Evolutionary conservation across 2,113 vertebrate genomes (phyloP), one percentile per base, ranked within the genome.

Genomic region (Chamaea fasciata): DNA sequence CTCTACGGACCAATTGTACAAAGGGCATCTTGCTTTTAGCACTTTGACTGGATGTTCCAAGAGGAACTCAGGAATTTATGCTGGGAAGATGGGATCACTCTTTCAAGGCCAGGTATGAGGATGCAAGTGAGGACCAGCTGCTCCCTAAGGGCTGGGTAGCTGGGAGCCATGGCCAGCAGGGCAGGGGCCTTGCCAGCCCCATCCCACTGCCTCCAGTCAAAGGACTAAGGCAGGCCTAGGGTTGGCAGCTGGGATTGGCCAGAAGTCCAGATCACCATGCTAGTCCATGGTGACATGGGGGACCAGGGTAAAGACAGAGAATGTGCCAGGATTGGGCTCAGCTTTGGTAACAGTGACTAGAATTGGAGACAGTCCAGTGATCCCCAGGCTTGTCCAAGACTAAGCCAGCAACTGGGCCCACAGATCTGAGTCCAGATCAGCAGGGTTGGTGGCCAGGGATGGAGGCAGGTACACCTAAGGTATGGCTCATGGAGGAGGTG

Each of bases 11-110:
- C 41, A 33, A 0, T 9, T 64, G 30, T 37, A 20, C 52, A 53
- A 26, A 78, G 31, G 28, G 4, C 11, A 15, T 18, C 16, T 73
- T 0, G 0, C 15, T 90, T 64, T 47, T 56, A 77, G 26, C 9
- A 17, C 13, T 3, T 8, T 18, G 24, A 52, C 15, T 35, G 15
- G 23, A 65, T 27, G 24, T 27, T 39, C 14, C 1, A 2, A 60
- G 46, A n/a, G 35, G 13, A 83, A n/a, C 19, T 67, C 37, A 4
- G 44, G 23, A 6, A 27, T 77, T 81, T 69, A 9, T 69, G 5
- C 33, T 24, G 24, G 37, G 44, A 87, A 77, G 49, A 42, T 67
- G 56, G 46, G 30, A 77, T 87, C 18, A 15, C 27, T 41, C n/a
- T 71, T 71, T 52, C 28, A 52, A 79, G 26, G 46, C 12, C 27